Base-by-base conservation (phyloP, 2,113 vertebrate species). In the Callionymus lyra region DNA sequence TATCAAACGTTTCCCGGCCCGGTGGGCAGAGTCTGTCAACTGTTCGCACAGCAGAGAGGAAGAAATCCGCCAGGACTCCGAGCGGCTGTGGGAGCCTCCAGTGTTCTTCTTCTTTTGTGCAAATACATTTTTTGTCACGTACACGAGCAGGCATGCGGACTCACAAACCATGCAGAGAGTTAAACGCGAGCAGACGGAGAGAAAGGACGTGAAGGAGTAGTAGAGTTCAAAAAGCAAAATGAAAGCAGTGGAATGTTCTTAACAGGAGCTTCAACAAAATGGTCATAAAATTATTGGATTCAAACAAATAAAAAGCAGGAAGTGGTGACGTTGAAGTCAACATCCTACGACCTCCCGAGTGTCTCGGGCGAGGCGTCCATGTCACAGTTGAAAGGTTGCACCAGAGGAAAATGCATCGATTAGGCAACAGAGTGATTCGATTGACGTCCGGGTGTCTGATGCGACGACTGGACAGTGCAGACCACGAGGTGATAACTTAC, bases 101-200 rank as follows among this genome's bases (percentile, higher is more conserved):
- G 68, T 76, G 68, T 76, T 75, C 50, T 79, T 68, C 71, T 67
- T 79, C 74, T 74, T 44, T 71, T 83, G 76, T 81, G 76, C 77
- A 83, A 82, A 81, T 79, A 76, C 70, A 77, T 65, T 67, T 69
- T 59, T 70, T 72, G 58, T 78, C 79, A 83, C 72, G 74, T 57
- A 79, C 76, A 78, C 80, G 76, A 77, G 72, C 74, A 77, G 68
- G 80, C 80, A 82, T 82, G 80, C 80, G 68, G 74, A 81, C 78
- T 77, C 70, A 81, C 76, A 77, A 81, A 77, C 78, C 80, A 82
- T 82, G 80, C 80, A 82, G 68, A 80, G 66, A 77, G 74, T 74
- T 77, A 60, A 76, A 79, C 46, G 65, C 75, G 52, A 77, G 73
- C 70, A 71, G 61, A 74, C 50, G 16, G 56, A 50, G 31, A 48